Conservation (phyloP, 2,797 vertebrate genomes). For the Vultur gryphus region DNA sequence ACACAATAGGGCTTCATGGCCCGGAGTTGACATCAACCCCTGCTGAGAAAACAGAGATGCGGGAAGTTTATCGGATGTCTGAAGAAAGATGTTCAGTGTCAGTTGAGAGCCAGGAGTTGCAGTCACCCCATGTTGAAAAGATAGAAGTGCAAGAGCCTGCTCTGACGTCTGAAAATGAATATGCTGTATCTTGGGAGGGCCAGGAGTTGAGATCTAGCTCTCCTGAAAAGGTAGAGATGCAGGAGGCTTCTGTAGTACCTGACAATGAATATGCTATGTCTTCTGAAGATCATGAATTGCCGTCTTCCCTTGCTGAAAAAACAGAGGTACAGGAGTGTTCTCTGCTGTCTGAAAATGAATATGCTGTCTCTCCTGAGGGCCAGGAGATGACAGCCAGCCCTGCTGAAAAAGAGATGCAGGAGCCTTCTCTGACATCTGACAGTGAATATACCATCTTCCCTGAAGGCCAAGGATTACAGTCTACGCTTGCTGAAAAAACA, state of each 20-base stretch:
- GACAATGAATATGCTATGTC: not conserved
- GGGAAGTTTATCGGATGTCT: not conserved
- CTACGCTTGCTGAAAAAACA: not conserved
- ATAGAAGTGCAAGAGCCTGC: not conserved
- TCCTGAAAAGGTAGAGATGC: not conserved
- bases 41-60: not conserved
- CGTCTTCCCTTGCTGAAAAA: not conserved
- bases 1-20: not conserved
- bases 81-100: not conserved
- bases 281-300: not conserved
- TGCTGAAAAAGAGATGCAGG: not conserved
- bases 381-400: not conserved
- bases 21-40: not conserved
- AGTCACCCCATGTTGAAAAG: not conserved
- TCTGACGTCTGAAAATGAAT: not conserved
- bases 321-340: not conserved
- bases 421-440: not conserved
- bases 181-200: not conserved
- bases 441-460: constrained; percentile 63
- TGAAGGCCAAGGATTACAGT: not conserved
- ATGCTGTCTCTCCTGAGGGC: not conserved
- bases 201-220: constrained; percentile 13
- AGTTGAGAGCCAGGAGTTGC: not conserved
- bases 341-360: not conserved
- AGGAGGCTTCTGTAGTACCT: not conserved